phyloP scores from a whole-genome alignment of 2,113 vertebrate species.

The Ceratotherium simum region DNA sequence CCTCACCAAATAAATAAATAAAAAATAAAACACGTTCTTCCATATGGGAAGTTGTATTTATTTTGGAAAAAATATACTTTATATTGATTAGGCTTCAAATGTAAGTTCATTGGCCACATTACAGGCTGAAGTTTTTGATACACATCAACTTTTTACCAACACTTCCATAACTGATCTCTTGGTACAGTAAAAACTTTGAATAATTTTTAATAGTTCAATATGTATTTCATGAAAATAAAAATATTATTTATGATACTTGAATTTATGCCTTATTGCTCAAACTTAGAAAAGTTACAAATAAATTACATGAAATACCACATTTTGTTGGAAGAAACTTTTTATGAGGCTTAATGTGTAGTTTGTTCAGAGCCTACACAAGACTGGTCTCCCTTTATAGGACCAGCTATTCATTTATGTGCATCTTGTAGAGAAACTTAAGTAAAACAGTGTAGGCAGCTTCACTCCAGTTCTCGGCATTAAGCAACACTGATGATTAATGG shows the following conservation, averaged over 20 bases:
- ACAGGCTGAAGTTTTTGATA: not conserved
- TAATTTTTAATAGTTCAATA: not conserved
- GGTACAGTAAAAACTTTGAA: not conserved
- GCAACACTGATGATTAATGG: slow-evolving; percentile 61
- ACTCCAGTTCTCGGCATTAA: slow-evolving; percentile 52
- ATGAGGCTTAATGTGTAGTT: slow-evolving; percentile 7
- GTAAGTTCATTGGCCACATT: not conserved
- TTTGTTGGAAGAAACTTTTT: slow-evolving; percentile 4
- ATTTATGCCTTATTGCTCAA: slow-evolving; percentile 25
- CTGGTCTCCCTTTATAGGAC: not conserved
- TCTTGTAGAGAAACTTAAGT: slow-evolving; percentile 47
- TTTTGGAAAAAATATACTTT: not conserved
- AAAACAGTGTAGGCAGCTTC: not conserved
- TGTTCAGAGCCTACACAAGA: not conserved
- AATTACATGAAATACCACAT: not conserved
- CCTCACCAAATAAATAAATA: too few relatives aligned
- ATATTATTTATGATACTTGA: not conserved
- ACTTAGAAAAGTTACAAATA: slow-evolving; percentile 30
- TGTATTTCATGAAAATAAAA: slow-evolving; percentile 11
- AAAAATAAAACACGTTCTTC: not conserved
- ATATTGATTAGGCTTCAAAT: not conserved
- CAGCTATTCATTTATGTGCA: not conserved
- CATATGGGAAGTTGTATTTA: not conserved
- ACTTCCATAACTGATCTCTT: not conserved
- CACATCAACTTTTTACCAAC: not conserved